Evolutionary conservation across 2,113 vertebrate species (phyloP), one percentile per base, ranked within the genome.

Genomic region (Macrotus californicus): DNA sequence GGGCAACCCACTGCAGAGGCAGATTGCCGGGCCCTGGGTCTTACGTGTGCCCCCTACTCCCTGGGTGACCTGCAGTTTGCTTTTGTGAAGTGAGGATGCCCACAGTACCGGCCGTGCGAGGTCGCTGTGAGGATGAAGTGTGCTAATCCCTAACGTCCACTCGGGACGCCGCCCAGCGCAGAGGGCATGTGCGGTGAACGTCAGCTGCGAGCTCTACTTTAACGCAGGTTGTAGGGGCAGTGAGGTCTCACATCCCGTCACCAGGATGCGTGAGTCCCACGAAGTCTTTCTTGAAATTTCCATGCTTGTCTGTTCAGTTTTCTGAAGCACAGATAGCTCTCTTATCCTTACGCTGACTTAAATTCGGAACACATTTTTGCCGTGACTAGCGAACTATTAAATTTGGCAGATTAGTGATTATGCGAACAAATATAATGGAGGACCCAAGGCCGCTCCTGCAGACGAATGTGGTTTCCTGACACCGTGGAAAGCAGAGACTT

Each of bases 381-480:
- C 70, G 56, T 87, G 82, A 89, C 26, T 48, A 94, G 86, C 41
- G 82, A 86, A 93, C 77, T 87, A 67, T 91, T 89, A 76, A 61
- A 91, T 93, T 82, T 84, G 96, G 82, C 95, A 96, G 82, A 76
- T 94, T 76, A 59, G 88, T 75, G 86, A 96, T 72, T 77, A 75
- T 90, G 29, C 67, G 94, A 93, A 48, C 61, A 69, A 91, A 92
- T 39, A 56, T 75, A 93, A 93, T 48, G 50, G 77, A 67, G 66
- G 24, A 76, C 84, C 64, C 91, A 59, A 93, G 80, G 66, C 73
- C 72, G n/a, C 70, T 59, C 15, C 89, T 26, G 75, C 34, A 86
- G 82, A 96, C 77, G 81, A 93, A 70, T 81, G 79, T 24, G 26
- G 93, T 93, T 94, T 94, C 87, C 81, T 94, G 86, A 89, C n/a